These are phyloP conservation scores for Prunella himalayana DNA, from an alignment of 2,113 vertebrate genomes.

Conservation along the genomic window DNA sequence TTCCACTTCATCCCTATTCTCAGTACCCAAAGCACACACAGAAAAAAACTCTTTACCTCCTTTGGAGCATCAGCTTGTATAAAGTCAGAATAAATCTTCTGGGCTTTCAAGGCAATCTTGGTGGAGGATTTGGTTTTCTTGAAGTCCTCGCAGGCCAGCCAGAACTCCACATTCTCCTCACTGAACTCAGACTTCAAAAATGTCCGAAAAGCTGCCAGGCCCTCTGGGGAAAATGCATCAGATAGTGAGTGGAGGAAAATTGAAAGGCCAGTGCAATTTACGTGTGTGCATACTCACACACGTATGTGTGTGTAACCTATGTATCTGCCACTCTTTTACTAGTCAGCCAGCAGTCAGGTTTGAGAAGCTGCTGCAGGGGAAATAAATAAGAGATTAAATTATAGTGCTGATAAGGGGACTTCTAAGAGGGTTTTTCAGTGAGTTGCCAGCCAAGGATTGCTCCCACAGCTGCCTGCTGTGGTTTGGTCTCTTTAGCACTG, in stretches of 20 bases:
- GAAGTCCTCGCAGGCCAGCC: constrained; percentile 91
- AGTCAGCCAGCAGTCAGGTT: background rate
- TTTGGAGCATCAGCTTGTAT: constrained; percentile 84
- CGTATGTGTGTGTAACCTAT: fast-evolving
- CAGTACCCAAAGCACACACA: background rate
- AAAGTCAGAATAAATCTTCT: constrained; percentile 85
- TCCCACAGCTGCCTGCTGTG: background rate
- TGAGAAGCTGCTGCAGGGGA: background rate
- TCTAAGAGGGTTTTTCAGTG: background rate
- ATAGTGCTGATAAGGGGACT: background rate
- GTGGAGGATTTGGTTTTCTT: constrained; percentile 83
- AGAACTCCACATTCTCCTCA: constrained; percentile 96
- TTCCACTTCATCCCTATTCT: background rate
- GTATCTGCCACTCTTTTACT: background rate
- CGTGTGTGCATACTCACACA: fast-evolving
- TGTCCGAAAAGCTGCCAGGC: constrained; percentile 83
- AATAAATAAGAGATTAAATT: background rate
- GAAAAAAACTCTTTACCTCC: constrained; percentile 75
- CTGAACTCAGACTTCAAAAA: constrained; percentile 95
- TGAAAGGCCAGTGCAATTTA: background rate
- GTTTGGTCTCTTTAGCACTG: background rate
- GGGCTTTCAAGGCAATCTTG: constrained; percentile 82
- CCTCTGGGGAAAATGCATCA: constrained; percentile 71
- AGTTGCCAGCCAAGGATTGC: background rate
- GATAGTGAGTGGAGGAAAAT: background rate